phyloP scores from a whole-genome alignment of 2,113 vertebrate genomes.

The Lanius ludovicianus region DNA sequence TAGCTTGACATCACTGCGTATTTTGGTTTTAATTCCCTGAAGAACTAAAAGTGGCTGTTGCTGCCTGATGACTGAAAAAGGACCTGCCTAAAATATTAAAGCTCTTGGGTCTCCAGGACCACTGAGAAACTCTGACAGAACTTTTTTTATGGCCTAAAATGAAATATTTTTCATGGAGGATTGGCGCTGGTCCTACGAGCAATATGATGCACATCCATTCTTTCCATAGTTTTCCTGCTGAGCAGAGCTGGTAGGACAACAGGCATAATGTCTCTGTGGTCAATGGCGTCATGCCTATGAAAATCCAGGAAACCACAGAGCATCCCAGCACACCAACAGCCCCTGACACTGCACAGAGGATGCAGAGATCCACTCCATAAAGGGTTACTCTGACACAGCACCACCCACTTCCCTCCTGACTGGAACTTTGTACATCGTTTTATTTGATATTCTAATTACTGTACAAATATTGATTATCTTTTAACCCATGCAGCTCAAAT shows the following conservation, averaged over 20 bases:
- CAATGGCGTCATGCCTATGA: neutral
- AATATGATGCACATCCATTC: neutral
- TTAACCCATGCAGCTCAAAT: neutral
- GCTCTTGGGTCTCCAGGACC: neutral
- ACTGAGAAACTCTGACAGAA: neutral
- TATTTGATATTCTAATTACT: neutral
- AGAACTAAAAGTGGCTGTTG: neutral
- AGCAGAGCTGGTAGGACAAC: neutral
- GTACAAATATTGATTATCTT: neutral
- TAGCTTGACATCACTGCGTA: neutral
- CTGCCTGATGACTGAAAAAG: neutral
- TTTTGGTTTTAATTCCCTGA: neutral
- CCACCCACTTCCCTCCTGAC: neutral
- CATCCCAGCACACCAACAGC: neutral
- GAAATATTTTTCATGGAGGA: neutral
- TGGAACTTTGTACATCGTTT: neutral
- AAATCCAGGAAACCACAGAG: neutral
- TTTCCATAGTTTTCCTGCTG: neutral
- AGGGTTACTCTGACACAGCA: neutral
- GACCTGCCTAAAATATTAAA: neutral
- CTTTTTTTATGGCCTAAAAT: neutral
- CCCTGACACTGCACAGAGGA: neutral
- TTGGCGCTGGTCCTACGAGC: neutral
- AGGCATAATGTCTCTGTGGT: neutral
- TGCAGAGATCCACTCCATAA: neutral